Evolutionary conservation across 2,888 invertebrate genomes (phyloP).

Genomic region (Sclerodermus sp.): DNA sequence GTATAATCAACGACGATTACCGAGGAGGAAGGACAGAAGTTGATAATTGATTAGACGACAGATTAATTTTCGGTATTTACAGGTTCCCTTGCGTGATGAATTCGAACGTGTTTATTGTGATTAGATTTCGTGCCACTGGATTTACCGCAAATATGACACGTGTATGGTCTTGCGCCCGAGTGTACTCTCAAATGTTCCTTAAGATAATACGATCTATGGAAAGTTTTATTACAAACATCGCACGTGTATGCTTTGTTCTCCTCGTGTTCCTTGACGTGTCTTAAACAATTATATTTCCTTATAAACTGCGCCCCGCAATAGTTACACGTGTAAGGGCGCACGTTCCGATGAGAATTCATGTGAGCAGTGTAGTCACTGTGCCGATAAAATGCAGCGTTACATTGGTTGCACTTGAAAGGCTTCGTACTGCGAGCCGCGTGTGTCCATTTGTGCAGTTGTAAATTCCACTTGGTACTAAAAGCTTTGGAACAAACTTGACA

Average conservation of each 20-base stretch:
- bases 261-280: slow-evolving; percentile 84
- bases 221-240: slow-evolving; percentile 77
- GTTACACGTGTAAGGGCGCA: slow-evolving; percentile 85
- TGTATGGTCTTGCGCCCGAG: slow-evolving; percentile 77
- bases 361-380: slow-evolving; percentile 80
- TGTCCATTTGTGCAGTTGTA: slow-evolving; percentile 87
- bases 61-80: slow-evolving; percentile 78
- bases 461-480: slow-evolving; percentile 88
- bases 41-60: slow-evolving; percentile 8
- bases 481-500: slow-evolving; percentile 83
- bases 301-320: slow-evolving; percentile 89
- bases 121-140: slow-evolving; percentile 87
- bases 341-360: slow-evolving; percentile 82
- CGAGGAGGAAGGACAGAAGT: no score
- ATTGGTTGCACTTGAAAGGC: slow-evolving; percentile 81
- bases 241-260: slow-evolving; percentile 78
- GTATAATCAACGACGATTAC: no score
- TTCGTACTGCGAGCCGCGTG: slow-evolving; percentile 82
- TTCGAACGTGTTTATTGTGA: slow-evolving; percentile 87
- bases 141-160: slow-evolving; percentile 87
- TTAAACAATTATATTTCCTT: slow-evolving; percentile 83
- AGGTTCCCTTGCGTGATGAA: slow-evolving; percentile 86
- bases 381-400: slow-evolving; percentile 82
- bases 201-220: slow-evolving; percentile 84
- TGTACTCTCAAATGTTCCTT: slow-evolving; percentile 87